phyloP scores from a whole-genome alignment of 2,113 vertebrate genomes.

The Odontophorus gujanensis region DNA sequence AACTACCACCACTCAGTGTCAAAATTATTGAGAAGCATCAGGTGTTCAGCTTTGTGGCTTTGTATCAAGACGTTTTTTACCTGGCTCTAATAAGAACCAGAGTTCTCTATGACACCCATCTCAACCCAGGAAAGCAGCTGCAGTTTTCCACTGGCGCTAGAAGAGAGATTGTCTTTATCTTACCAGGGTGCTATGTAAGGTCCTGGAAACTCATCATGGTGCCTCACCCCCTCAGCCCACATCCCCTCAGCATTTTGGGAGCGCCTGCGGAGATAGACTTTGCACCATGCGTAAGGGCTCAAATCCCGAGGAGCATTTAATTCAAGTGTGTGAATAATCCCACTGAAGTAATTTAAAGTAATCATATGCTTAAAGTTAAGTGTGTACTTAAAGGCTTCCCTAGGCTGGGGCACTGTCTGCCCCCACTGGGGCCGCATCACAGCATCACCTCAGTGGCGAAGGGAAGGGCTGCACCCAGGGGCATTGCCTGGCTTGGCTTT shows the following conservation, averaged over 20 bases:
- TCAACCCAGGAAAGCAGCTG: not conserved
- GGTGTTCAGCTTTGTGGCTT: not conserved
- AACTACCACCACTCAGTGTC: not conserved
- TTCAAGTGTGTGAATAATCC: conserved; percentile 55
- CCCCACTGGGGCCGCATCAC: not conserved
- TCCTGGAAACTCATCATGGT: not conserved
- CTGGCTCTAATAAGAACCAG: not conserved
- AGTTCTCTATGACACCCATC: not conserved
- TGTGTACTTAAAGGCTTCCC: conserved; percentile 17
- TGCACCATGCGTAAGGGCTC: not conserved
- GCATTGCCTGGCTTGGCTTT: not conserved
- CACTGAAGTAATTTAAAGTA: conserved; percentile 43
- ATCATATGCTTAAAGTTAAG: conserved; percentile 34
- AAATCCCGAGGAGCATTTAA: conserved; percentile 19
- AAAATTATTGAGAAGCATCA: not conserved
- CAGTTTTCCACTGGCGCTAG: not conserved
- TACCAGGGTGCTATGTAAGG: not conserved
- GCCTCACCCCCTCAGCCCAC: not conserved
- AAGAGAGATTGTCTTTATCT: not conserved
- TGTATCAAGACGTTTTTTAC: conserved; percentile 11
- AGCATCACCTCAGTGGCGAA: not conserved
- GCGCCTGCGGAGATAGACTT: not conserved
- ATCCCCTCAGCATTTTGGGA: not conserved
- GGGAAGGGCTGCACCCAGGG: not conserved
- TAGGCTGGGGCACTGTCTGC: not conserved